A percentile compares a stretch with the other conserved stretches of the same genome.
Evolutionary conservation across 1,140 invertebrate species (phyloP).

Genomic region (Lethrus apterus): DNA sequence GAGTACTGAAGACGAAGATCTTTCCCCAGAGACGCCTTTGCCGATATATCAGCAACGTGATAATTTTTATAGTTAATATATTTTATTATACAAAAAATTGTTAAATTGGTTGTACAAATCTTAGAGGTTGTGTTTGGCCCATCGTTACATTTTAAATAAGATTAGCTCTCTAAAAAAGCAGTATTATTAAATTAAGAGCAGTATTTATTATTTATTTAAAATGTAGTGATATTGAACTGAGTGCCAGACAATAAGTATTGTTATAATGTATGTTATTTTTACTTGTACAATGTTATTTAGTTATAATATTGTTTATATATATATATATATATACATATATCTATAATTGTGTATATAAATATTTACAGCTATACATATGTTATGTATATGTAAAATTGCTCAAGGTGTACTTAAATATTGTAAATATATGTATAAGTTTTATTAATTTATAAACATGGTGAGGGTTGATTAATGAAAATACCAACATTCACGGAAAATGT

Average conservation of each 20-base stretch:
- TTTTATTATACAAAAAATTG: conserved; percentile 18
- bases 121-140: conserved; percentile 30
- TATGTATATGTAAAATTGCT: conserved; percentile 12
- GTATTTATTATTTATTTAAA: conserved; percentile 21
- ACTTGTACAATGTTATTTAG: conserved; percentile 21
- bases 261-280: conserved; percentile 18
- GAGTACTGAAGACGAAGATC: conserved; percentile 55
- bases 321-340: too few relatives aligned
- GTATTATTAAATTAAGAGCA: conserved; percentile 15
- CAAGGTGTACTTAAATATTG: conserved; percentile 11
- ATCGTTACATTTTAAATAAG: conserved; percentile 27
- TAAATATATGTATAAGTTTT: conserved; percentile 4
- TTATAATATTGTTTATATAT: too few relatives aligned
- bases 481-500: background rate
- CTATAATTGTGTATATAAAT: conserved; percentile 18
- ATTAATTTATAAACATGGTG: conserved; percentile 15
- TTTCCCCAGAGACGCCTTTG: conserved; percentile 57
- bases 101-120: conserved; percentile 28
- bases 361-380: conserved; percentile 15
- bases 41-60: conserved; percentile 78
- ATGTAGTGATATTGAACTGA: conserved; percentile 27
- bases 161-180: conserved; percentile 16
- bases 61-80: conserved; percentile 67
- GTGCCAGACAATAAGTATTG: conserved; percentile 29
- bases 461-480: conserved; percentile 17